These are phyloP conservation scores for Ochropleura plecta DNA, from an alignment of 2,888 invertebrate genomes.

Conservation along the genomic window DNA sequence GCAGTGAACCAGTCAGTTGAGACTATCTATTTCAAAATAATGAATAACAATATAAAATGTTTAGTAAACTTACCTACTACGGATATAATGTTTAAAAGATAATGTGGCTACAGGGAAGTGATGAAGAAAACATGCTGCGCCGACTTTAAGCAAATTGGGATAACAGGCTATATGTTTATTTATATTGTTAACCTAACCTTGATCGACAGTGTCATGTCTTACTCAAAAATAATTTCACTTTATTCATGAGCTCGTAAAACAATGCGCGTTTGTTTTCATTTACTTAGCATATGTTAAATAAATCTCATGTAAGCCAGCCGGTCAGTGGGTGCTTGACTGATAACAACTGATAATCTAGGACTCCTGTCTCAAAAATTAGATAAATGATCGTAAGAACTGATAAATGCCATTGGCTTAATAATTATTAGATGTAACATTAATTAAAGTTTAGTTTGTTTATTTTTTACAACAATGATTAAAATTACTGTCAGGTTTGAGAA, in stretches of 20 bases:
- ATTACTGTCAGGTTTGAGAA: no score
- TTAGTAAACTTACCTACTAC: constrained; percentile 1
- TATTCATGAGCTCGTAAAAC: constrained; percentile 20
- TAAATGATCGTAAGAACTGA: constrained; percentile 1
- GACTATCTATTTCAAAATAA: neutral
- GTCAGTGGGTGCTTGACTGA: constrained; percentile 34
- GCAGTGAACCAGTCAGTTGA: neutral
- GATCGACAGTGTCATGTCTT: neutral
- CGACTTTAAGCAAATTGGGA: neutral
- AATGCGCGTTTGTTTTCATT: constrained; percentile 24
- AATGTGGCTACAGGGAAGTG: neutral
- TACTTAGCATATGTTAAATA: constrained; percentile 9
- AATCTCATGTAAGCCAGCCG: constrained; percentile 8
- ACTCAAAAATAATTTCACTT: constrained; percentile 17
- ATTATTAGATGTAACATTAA: neutral
- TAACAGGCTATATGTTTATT: neutral
- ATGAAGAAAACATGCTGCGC: neutral
- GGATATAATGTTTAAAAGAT: neutral
- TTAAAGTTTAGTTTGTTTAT: no score
- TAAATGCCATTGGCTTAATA: neutral
- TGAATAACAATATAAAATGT: neutral
- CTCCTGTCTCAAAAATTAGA: constrained; percentile 1
- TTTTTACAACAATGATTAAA: no score
- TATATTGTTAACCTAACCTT: constrained; percentile 7
- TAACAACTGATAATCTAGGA: constrained; percentile 16